Evolutionary conservation across 1,140 invertebrate genomes (phyloP).

Genomic region (Heliothis subflexa): DNA sequence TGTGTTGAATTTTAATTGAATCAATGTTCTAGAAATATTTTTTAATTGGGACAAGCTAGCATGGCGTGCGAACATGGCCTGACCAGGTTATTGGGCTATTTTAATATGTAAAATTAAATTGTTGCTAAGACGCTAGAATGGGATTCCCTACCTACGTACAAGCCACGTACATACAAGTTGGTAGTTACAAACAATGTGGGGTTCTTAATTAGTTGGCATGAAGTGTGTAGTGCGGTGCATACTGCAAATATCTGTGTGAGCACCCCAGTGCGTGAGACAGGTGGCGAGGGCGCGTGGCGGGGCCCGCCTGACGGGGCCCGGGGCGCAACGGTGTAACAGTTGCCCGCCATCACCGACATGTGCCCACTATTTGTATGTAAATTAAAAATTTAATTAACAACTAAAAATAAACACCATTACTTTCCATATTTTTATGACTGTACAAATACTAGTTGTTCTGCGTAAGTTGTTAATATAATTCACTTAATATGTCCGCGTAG

Average conservation of each 20-base stretch:
- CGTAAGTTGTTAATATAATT: not conserved
- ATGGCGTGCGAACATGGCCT: conserved; percentile 5
- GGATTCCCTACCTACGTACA: not conserved
- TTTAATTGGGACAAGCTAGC: conserved; percentile 45
- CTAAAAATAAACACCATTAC: conserved; percentile 48
- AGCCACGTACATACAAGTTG: not conserved
- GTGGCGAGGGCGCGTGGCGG: conserved; percentile 55
- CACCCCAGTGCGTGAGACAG: conserved; percentile 53
- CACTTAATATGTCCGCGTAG: conserved; percentile 17
- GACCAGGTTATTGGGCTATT: conserved; percentile 13
- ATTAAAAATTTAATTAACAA: conserved; percentile 57
- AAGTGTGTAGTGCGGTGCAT: conserved; percentile 26
- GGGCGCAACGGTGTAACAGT: conserved; percentile 61
- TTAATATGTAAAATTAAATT: not conserved
- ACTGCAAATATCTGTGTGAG: conserved; percentile 38
- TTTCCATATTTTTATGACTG: conserved; percentile 31
- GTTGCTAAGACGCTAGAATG: not conserved
- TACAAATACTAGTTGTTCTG: conserved; percentile 30
- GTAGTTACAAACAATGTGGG: not conserved
- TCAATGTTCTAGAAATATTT: conserved; percentile 51
- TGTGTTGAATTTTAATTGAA: conserved; percentile 54
- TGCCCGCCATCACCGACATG: conserved; percentile 37
- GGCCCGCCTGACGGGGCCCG: conserved; percentile 40
- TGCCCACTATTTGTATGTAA: conserved; percentile 53
- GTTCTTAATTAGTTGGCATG: conserved; percentile 37